Base-by-base conservation (phyloP, 2,113 vertebrate species). In the Trematomus loennbergii region DNA sequence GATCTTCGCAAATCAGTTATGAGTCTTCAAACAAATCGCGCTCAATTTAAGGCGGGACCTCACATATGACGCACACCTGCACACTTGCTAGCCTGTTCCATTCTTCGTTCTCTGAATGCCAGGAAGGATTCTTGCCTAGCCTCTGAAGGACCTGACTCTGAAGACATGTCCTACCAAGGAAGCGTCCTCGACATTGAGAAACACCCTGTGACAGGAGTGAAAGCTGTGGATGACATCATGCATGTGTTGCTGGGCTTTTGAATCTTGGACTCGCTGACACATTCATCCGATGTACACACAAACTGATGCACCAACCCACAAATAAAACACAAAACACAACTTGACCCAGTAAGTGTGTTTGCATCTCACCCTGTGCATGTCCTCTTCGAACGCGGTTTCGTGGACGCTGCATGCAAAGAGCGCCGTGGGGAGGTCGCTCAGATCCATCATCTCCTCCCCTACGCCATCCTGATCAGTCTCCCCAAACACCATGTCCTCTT, bases 371-470 rank as follows among this genome's bases (percentile, higher is more conserved):
- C 96, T 96, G 84, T 98, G 95, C 11, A 91, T 85, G 63, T 94
- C 94, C 13, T 96, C 94, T 78, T 97, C 95, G 8, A 98, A 98
- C 79, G 96, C 97, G 0, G 95, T 94, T 69, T 98, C 96, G 0
- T 97, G 97, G 63, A 98, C 96, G 5, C 95, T 92, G 90, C 97
- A 98, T 4, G 96, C 98, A 79, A 97, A 98, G 9, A 99, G 96
- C 0, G 97, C 95, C 49, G 96, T 95, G 81, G 97, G 97, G 80
- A 98, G 91, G 87, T 97, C 96, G 40, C 97, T 99, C 43, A 99
- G 92, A 91, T 99, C 97, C 97, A 98, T 98, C 95, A 98, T 96
- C 91, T 97, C 97, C 53, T 96, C 96, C 60, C 93, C 71, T 65
- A 53, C 2, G 43, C 72, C 93, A 11, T 97, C 96, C 1, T 96